Base-by-base conservation (phyloP, 2,888 invertebrate genomes). In the Agrochola litura region DNA sequence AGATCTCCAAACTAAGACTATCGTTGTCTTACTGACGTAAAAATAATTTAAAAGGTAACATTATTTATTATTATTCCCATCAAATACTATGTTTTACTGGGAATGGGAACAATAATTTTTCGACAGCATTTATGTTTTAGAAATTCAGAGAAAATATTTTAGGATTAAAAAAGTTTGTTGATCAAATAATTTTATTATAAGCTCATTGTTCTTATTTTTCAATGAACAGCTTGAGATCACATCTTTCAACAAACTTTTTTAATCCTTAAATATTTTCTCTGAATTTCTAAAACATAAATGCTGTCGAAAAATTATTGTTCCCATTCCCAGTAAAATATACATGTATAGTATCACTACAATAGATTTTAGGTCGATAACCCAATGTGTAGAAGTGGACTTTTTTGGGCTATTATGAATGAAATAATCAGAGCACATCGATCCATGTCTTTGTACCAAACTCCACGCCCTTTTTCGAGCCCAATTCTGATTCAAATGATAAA, bases 381-480 rank as follows among this genome's bases (percentile, higher is more conserved):
- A 54, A 25, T 43, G 14, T 58, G 10, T 72, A 19, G n/a, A 46
- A 58, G 22, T 46, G 58, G 6, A 56, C 30, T 30, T 84, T 69
- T 82, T 54, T 49, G 8, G 64, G 16, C 12, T 58, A 54, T 63
- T 49, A 54, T 41, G 46, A 58, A 82, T 66, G 68, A 72, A 82
- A 60, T 61, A 73, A 84, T 56, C 74, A 82, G 84, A 84, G 86
- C 84, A 52, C 82, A 76, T 58, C 79, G 30, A 66, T 49, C 46
- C 25, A 65, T 12, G 61, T 63, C 72, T 77, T 78, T 70, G 67
- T 81, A 65, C 12, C 52, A 65, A 56, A 63, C 12, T 25, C 71
- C 85, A 60, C 78, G n/a, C 86, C 84, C 69, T 30, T 54, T 61
- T 58, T 10, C 19, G 49, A 56, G 1, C 10, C 49, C 41, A 64